Evolutionary conservation across 2,797 vertebrate genomes (phyloP).

Genomic region (Linurgus olivaceus): DNA sequence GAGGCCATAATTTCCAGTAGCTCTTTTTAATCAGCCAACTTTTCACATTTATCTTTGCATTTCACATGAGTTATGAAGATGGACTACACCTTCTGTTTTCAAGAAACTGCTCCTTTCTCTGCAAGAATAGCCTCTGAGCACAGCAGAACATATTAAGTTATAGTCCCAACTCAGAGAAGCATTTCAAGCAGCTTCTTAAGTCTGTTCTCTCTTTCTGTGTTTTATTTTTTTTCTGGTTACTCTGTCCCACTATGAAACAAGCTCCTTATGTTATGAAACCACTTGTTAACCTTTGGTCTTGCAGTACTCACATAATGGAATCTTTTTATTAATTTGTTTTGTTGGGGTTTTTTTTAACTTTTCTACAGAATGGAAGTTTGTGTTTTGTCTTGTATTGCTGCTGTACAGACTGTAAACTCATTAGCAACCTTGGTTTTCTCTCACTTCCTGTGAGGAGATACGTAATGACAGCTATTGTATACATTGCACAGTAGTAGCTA

Average conservation of each 20-base stretch:
- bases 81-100: not conserved
- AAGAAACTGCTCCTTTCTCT: not conserved
- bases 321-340: not conserved
- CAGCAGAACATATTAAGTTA: not conserved
- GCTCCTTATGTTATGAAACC: not conserved
- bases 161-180: not conserved
- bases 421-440: not conserved
- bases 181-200: not conserved
- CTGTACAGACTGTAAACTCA: not conserved
- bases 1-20: not conserved
- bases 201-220: not conserved
- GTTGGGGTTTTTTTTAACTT: rapidly evolving
- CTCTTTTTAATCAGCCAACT: not conserved
- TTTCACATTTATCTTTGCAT: not conserved
- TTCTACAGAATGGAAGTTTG: not conserved
- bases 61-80: not conserved
- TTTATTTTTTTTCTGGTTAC: not conserved
- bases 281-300: not conserved
- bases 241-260: not conserved
- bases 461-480: not conserved
- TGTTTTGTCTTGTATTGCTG: not conserved
- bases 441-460: not conserved
- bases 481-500: not conserved
- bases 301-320: not conserved
- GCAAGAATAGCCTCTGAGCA: not conserved